Conservation (phyloP, 2,888 invertebrate genomes). For the Chymomyza fuscimana region DNA sequence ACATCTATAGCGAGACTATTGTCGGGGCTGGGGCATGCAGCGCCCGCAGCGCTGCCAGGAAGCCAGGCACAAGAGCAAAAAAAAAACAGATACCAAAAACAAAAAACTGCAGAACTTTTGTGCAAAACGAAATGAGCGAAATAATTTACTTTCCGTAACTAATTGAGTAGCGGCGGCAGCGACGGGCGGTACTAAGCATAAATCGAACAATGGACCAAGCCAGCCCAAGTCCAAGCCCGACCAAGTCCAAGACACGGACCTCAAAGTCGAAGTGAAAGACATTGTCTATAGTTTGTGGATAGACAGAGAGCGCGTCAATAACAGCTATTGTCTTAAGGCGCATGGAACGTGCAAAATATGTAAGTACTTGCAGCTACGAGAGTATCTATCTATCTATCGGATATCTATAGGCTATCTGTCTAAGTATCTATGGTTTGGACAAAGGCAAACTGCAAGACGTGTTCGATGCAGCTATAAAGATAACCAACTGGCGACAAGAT, state of each 20-base stretch:
- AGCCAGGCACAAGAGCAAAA: slow-evolving; percentile 28
- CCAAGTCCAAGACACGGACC: background rate
- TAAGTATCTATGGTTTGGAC: slow-evolving; percentile 7
- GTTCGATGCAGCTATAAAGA: background rate
- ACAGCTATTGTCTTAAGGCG: slow-evolving; percentile 39
- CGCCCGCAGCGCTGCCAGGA: slow-evolving; percentile 39
- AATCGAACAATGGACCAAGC: slow-evolving; percentile 52
- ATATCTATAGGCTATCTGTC: slow-evolving; percentile 12
- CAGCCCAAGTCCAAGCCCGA: slow-evolving; percentile 5
- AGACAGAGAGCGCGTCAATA: slow-evolving; percentile 42
- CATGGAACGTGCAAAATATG: slow-evolving; percentile 11
- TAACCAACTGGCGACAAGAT: slow-evolving; percentile 17
- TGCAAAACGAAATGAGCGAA: slow-evolving; percentile 42
- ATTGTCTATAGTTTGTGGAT: background rate
- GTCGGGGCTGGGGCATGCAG: slow-evolving; percentile 15
- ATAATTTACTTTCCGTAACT: slow-evolving; percentile 70
- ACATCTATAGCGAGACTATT: slow-evolving; percentile 28
- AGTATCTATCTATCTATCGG: slow-evolving; percentile 39
- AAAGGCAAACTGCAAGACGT: slow-evolving; percentile 1
- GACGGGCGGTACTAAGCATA: slow-evolving; percentile 37
- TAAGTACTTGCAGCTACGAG: slow-evolving; percentile 26
- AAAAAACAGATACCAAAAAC: slow-evolving; percentile 10
- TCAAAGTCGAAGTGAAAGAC: slow-evolving; percentile 1
- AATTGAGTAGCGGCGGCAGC: slow-evolving; percentile 55
- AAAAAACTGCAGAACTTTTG: slow-evolving; percentile 39